These are phyloP conservation scores for Manduca sexta DNA, from an alignment of 1,140 invertebrate species.

Conservation along the genomic window DNA sequence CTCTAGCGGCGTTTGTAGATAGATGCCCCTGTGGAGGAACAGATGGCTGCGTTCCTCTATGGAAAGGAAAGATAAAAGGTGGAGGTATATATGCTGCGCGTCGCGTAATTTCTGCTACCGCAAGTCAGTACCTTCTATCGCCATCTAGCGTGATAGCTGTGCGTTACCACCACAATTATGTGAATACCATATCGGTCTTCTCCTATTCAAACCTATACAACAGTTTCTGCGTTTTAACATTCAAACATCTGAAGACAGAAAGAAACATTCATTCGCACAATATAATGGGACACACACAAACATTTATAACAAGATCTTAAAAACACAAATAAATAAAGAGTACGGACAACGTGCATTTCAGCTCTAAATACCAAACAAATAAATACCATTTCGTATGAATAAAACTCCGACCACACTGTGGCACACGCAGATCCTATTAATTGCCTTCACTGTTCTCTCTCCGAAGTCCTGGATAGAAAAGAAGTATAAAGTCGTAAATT, in stretches of 20 bases:
- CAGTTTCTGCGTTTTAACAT: background rate
- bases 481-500: background rate
- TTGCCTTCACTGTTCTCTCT: background rate
- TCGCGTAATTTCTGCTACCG: no score
- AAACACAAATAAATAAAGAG: background rate
- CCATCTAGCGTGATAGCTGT: no score
- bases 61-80: no score
- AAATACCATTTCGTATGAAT: background rate
- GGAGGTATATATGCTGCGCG: no score
- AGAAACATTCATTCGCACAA: no score
- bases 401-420: constrained; percentile 1
- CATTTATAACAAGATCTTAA: background rate
- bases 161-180: background rate
- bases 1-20: background rate
- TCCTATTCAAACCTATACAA: background rate
- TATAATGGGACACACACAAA: no score
- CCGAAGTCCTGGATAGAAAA: background rate
- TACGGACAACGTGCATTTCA: no score
- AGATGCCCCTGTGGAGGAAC: no score
- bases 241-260: no score
- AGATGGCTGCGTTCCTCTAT: no score
- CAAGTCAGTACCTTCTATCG: no score
- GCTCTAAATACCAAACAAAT: background rate
- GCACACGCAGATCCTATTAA: background rate
- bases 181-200: background rate